Evolutionary conservation across 2,797 vertebrate genomes (phyloP), one percentile per base, ranked within the genome.

Genomic region (Pseudochirops corinnae): DNA sequence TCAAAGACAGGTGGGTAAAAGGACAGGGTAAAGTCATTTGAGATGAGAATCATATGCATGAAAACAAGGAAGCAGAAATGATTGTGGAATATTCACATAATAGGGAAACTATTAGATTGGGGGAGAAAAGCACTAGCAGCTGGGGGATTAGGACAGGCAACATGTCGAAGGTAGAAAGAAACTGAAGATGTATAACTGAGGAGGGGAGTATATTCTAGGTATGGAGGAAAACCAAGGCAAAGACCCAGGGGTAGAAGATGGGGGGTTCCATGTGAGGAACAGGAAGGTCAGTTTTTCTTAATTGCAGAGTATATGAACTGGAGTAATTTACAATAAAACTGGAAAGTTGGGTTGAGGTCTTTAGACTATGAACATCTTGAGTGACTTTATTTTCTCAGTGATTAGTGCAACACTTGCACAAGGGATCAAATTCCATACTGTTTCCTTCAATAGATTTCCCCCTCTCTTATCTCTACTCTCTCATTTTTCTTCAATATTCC

Each of bases 101-200:
- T 50, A 50, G 39, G 11, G 21, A 46, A 21, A 46, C 39, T 87
- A 12, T 82, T 87, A 26, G 9, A 50, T 11, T 46, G 24, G 24
- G n/a, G 67, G 18, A 82, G 67, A 18, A 82, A 82, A 39, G n/a
- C 5, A 24, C n/a, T 24, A 39, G n/a, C 7, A 46, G 67, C 67
- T 82, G n/a, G 67, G 3, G n/a, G 2, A 82, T 82, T 82, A 91
- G 31, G n/a, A 57, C 53, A 56, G 92, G 82, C 55, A 67, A 6
- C 13, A 91, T 91, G 92, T 94, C 91, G 50, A 56, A 13, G 57
- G 24, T 33, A 87, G 53, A 97, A 57, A 4, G 50, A 93, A 52
- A 90, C 18, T 92, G 10, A 93, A 10, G 11, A 3, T 4, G 14
- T 18, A 53, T 28, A 56, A 10, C 13, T 4, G 67, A 82, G 31